Evolutionary conservation across 2,888 invertebrate genomes (phyloP), one percentile per base, ranked within the genome.

Genomic region (Agrochola litura): DNA sequence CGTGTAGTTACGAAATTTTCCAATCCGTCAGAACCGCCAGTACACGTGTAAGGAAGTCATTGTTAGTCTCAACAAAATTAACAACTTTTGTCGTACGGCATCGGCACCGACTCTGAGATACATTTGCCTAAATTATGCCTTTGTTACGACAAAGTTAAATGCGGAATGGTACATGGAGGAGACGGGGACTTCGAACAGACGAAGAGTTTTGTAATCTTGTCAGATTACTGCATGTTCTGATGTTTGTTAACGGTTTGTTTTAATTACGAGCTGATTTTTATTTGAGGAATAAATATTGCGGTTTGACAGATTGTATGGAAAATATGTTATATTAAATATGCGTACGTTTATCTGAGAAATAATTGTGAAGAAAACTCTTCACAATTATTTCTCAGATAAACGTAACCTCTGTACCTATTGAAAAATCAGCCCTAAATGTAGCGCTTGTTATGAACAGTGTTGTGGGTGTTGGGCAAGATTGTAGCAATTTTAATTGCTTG

Each of bases 31-130:
- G 46, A 14, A 14, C 22, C 61, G 49, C 43, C 30, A 19, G 68
- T 41, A 30, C 25, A 19, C 52, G 46, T 22, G 67, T 60, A 43
- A 68, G 73, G 77, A 86, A 76, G 78, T 80, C 61, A 84, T 84
- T 88, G 75, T 77, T 70, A 73, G 49, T 43, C 76, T 63, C 67
- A 77, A 71, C 73, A 67, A 83, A 82, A 87, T 87, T 73, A 82
- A 73, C 70, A 76, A 72, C 64, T 68, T 76, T 73, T 56, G 78
- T 83, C 54, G 46, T 46, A 14, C 60, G 61, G 66, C 63, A 54
- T 60, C 60, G 61, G 66, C 63, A 54, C 63, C 30, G 52, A 37
- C 81, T 65, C 16, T 60, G 49, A 25, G 41, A 60, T 30, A 71
- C 52, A 64, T 75, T 76, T 77, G 46, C 77, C 64, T 87, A 73